phyloP scores from a whole-genome alignment of 2,797 vertebrate species.

The Bufotes viridis region DNA sequence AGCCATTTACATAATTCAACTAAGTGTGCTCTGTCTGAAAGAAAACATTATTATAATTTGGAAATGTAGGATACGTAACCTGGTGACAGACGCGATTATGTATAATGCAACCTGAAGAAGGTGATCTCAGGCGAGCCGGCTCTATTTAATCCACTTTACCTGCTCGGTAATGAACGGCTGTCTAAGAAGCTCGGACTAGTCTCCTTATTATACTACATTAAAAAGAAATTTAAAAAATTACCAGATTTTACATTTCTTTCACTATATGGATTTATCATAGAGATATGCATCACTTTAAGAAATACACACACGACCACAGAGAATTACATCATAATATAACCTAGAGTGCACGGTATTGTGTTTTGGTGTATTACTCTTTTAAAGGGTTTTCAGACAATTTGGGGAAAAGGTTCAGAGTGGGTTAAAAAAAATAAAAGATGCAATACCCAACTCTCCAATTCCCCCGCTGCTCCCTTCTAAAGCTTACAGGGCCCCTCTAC shows the following conservation, averaged over 20 bases:
- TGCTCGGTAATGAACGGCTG: constrained; percentile 31
- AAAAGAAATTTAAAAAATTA: constrained; percentile 11
- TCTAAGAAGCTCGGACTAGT: not conserved
- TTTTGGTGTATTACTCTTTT: no score
- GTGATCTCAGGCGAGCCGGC: constrained; percentile 25
- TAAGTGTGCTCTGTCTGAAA: constrained; percentile 46
- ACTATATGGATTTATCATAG: not conserved
- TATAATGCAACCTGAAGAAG: constrained; percentile 43
- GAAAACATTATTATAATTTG: constrained; percentile 45
- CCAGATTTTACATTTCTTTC: not conserved
- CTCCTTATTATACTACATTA: constrained; percentile 38
- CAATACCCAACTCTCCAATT: no score
- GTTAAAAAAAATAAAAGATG: no score
- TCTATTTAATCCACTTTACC: constrained; percentile 47
- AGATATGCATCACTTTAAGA: constrained; percentile 53
- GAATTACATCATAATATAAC: no score
- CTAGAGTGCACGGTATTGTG: no score
- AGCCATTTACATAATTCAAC: constrained; percentile 55
- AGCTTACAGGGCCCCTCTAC: no score
- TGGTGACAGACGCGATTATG: constrained; percentile 47
- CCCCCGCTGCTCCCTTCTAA: no score
- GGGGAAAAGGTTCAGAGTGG: no score
- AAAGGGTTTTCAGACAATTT: no score
- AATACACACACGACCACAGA: not conserved
- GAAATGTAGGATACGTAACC: constrained; percentile 29